Evolutionary conservation across 1,140 invertebrate species (phyloP), one percentile per base, ranked within the genome.

Genomic region (Leptoteleia sp.): DNA sequence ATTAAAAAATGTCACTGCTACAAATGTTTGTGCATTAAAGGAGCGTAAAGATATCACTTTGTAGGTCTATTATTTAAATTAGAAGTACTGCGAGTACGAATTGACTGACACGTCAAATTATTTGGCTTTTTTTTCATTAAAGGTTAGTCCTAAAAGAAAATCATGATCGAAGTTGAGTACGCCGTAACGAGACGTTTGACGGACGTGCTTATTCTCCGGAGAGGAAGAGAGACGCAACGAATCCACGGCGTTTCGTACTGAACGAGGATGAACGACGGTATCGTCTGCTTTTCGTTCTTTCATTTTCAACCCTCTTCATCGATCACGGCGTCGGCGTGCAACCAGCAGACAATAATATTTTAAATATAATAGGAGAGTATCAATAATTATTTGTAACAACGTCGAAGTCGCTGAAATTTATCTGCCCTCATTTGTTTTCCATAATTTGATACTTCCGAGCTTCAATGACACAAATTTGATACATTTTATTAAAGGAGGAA

Each of bases 151-250:
- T 64, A 45, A 65, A 70, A 80, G 70, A 75, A 81, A 79, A 82
- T 70, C 75, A 72, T 76, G 75, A 81, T 73, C 61, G 75, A 65
- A 80, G 79, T 38, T 57, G 59, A 70, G 77, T 76, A 79, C 71
- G 64, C 48, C 73, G 61, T 88, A 88, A 88, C 83, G 81, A 88
- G 87, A 88, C 87, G 81, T 88, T 87, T 88, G 86, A 88, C 65
- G 67, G 87, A 87, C 87, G 82, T 79, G 83, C 81, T 85, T 88
- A 88, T 88, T 86, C 84, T 85, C 84, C 27, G 55, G 84, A 86
- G 81, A 50, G 72, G 48, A 79, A 75, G 31, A 68, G 64, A 70
- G 55, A 62, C 47, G 13, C 55, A 17, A 16, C 31, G 52, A 64
- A 72, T 45, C 42, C 11, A 15, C 38, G 22, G 35, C 25, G 16